Evolutionary conservation across 1,140 invertebrate genomes (phyloP).

Genomic region (Ptiloglossa arizonensis): DNA sequence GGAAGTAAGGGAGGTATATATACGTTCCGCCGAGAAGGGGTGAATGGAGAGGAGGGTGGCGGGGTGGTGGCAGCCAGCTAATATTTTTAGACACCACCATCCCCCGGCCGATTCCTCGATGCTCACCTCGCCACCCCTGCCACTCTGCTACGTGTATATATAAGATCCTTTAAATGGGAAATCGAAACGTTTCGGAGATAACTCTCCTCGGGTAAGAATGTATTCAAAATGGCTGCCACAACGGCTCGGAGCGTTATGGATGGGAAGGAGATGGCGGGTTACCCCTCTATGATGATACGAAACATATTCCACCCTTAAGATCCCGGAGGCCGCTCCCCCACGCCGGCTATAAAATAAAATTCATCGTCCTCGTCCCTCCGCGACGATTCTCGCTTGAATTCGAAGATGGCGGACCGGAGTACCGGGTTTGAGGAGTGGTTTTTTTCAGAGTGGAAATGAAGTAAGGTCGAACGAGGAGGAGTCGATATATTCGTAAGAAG

Average conservation of each 20-base stretch:
- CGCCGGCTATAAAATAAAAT: slow-evolving; percentile 81
- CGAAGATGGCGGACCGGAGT: slow-evolving; percentile 60
- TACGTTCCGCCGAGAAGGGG: slow-evolving; percentile 5
- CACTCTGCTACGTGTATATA: slow-evolving; percentile 68
- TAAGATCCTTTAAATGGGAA: slow-evolving; percentile 82
- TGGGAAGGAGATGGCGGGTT: slow-evolving; percentile 76
- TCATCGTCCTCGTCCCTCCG: slow-evolving; percentile 76
- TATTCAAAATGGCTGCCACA: slow-evolving; percentile 81
- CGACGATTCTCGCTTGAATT: slow-evolving; percentile 51
- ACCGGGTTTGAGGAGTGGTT: neutral
- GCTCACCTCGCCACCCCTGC: slow-evolving; percentile 54
- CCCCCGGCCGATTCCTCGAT: slow-evolving; percentile 56
- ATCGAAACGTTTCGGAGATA: slow-evolving; percentile 82
- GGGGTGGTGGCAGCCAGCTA: slow-evolving; percentile 68
- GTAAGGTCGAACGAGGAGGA: neutral
- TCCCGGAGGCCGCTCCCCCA: slow-evolving; percentile 65
- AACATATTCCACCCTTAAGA: slow-evolving; percentile 82
- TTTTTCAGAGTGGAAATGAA: neutral
- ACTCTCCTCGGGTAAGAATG: slow-evolving; percentile 81
- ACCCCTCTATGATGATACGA: slow-evolving; percentile 81
- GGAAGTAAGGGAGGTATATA: slow-evolving; percentile 22
- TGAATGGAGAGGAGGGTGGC: slow-evolving; percentile 36
- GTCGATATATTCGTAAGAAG: neutral
- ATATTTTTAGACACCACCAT: slow-evolving; percentile 75
- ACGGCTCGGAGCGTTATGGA: slow-evolving; percentile 72